phyloP scores from a whole-genome alignment of 2,113 vertebrate genomes.

The Ahaetulla prasina region DNA sequence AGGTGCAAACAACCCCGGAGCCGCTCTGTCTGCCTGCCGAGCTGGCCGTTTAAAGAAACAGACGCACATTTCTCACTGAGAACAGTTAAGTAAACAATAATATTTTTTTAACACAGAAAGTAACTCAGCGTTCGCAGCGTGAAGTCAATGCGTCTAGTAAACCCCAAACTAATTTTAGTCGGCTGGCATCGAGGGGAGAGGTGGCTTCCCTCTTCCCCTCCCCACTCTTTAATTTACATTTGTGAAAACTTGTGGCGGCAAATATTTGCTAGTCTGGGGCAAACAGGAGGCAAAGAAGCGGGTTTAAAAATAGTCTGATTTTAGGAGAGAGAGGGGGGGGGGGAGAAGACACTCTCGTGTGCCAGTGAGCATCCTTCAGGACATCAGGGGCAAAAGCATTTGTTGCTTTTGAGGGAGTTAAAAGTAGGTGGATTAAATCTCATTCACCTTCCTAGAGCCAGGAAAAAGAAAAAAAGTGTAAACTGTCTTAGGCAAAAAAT shows the following conservation, averaged over 20 bases:
- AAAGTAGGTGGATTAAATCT: background rate
- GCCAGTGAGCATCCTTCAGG: background rate
- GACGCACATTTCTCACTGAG: conserved; percentile 58
- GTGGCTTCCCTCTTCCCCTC: conserved; percentile 24
- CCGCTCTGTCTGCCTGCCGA: conserved; percentile 58
- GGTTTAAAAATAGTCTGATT: conserved; percentile 12
- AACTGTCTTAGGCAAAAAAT: background rate
- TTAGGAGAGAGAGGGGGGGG: background rate
- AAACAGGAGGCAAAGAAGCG: conserved; percentile 2
- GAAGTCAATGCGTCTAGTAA: conserved; percentile 42
- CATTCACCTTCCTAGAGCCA: background rate
- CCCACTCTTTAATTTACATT: conserved; percentile 28
- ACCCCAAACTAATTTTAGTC: conserved; percentile 49
- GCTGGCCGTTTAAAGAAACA: conserved; percentile 62
- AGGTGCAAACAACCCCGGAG: conserved; percentile 61
- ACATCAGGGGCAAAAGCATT: background rate
- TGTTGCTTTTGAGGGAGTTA: background rate
- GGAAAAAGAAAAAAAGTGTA: background rate
- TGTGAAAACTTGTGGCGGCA: conserved; percentile 23
- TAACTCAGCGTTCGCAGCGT: conserved; percentile 35
- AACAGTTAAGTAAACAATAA: conserved; percentile 65
- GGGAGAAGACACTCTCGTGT: background rate
- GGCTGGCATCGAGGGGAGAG: conserved; percentile 42
- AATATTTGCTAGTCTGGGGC: conserved; percentile 21
- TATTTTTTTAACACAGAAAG: conserved; percentile 62